Conservation (phyloP, 2,888 invertebrate species). For the Nineta flava region DNA sequence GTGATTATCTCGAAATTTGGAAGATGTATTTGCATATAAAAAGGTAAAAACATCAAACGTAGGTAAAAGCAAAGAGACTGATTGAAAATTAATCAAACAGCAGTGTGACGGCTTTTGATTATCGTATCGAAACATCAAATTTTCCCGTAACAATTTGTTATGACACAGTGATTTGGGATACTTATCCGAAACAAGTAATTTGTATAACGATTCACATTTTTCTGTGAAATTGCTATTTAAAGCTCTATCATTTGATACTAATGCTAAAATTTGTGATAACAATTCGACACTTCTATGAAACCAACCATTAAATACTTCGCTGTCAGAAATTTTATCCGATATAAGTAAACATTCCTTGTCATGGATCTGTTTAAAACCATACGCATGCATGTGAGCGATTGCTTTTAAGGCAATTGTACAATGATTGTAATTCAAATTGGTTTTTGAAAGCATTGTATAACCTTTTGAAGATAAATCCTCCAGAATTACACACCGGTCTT, state of each 20-base stretch:
- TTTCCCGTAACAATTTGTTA: constrained; percentile 21
- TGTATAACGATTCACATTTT: constrained; percentile 6
- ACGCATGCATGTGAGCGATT: neutral
- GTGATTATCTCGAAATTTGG: neutral
- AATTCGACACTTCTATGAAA: neutral
- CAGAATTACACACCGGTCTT: too few species aligned
- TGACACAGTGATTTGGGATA: constrained; percentile 25
- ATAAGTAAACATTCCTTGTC: neutral
- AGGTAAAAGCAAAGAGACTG: constrained; percentile 39
- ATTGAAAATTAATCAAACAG: constrained; percentile 26
- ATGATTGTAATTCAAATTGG: neutral
- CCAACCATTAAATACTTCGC: neutral
- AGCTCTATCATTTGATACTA: too few species aligned
- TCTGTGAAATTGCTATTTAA: neutral
- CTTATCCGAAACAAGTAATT: too few species aligned
- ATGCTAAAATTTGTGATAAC: neutral
- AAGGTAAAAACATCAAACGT: constrained; percentile 36
- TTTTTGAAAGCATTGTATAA: too few species aligned
- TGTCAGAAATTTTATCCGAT: neutral
- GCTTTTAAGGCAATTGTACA: neutral
- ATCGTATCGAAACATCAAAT: constrained; percentile 21
- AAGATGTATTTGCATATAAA: neutral
- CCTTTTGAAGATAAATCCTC: too few species aligned
- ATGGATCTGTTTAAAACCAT: neutral
- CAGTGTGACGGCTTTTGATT: constrained; percentile 15